Base-by-base conservation (phyloP, 2,113 vertebrate genomes). In the Cryptotis parvus region DNA sequence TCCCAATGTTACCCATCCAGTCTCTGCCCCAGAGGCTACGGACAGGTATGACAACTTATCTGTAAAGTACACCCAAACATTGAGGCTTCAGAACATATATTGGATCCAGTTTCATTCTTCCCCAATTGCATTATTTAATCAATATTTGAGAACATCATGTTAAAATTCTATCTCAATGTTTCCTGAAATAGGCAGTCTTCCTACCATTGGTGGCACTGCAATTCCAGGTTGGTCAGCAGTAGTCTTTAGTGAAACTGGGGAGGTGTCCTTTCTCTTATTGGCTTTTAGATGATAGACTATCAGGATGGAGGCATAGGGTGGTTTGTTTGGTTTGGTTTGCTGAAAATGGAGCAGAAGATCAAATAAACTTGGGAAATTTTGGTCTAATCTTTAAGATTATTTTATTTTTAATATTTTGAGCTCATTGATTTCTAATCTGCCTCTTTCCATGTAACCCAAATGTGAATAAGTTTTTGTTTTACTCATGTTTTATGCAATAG, bases 401-500 rank as follows among this genome's bases (percentile, higher is more conserved):
- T 93, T n/a, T n/a, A n/a, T n/a, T 61, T 90, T 68, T 77, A 90
- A 81, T 55, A 18, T 65, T 84, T 93, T 74, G 41, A 22, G 45
- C 63, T 91, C 43, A 74, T 58, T 87, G 45, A 74, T 78, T 95
- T 87, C 69, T 77, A 82, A 29, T 78, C 55, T 90, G 49, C 65
- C 18, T 91, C 1, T 0, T 87, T 87, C 77, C 69, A 33, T 4
- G 14, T 35, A 77, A 70, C 31, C 14, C 45, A 84, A 27, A 78
- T 26, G 65, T 69, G 35, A 65, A 39, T 93, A 20, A 0, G 20
- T 70, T 91, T 87, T 82, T 86, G 31, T 27, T 72, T 61, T 63
- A n/a, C n/a, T 87, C 66, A 35, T 91, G 72, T 76, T 91, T 95
- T 89, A 68, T 94, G 84, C 66, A 91, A 76, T 27, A 87, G 72